Conservation (phyloP, 2,113 vertebrate species). For the Neolamprologus variostigma region DNA sequence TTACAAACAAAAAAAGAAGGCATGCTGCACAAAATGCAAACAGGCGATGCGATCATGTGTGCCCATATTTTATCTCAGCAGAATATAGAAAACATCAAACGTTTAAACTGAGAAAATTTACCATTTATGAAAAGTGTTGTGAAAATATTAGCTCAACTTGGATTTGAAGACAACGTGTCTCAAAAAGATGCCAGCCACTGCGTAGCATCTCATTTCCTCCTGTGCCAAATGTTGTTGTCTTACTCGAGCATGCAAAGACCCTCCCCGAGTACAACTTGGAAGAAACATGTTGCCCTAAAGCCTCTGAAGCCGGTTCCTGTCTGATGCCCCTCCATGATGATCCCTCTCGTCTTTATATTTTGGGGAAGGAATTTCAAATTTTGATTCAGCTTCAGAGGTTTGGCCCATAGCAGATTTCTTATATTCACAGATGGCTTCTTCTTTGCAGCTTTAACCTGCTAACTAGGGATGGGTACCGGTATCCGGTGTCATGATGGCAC, state of each 20-base stretch:
- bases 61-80: background rate
- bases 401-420: background rate
- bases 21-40: accelerated
- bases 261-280: background rate
- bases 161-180: background rate
- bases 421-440: background rate
- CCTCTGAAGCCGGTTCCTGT: background rate
- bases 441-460: background rate
- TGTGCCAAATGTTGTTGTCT: background rate
- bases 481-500: too few relatives aligned
- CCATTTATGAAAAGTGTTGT: background rate
- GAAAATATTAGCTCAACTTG: background rate
- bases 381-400: background rate
- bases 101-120: background rate
- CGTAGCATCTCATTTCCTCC: background rate
- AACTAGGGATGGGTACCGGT: background rate
- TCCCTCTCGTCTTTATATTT: background rate
- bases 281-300: background rate
- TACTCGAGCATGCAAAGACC: background rate
- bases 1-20: background rate
- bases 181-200: background rate
- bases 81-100: background rate
- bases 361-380: background rate
- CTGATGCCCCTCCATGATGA: background rate
- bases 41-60: background rate